Conservation (phyloP, 2,797 vertebrate species). For the Graptemys geographica region DNA sequence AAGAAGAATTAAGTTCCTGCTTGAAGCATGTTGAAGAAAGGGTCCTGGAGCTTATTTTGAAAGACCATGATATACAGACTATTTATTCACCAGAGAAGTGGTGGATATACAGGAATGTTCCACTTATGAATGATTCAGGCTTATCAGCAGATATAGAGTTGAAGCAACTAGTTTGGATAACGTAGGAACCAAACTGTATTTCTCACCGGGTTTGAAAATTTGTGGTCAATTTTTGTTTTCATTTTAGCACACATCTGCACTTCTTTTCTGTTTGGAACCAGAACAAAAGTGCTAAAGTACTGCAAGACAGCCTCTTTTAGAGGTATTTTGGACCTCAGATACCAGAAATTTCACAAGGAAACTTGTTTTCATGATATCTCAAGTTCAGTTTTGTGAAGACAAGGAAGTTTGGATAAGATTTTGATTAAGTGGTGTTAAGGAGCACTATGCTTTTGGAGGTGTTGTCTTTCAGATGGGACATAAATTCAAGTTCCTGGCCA, state of each 20-base stretch:
- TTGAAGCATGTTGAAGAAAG: background rate
- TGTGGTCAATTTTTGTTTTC: background rate
- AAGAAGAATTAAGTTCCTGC: background rate
- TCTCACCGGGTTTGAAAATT: background rate
- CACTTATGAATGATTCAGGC: constrained; percentile 24
- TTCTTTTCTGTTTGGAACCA: constrained; percentile 42
- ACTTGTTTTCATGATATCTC: background rate
- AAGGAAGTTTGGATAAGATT: background rate
- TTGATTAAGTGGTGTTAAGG: background rate
- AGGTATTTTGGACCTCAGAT: background rate
- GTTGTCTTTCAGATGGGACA: background rate
- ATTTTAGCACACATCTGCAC: background rate
- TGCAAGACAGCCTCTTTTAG: background rate
- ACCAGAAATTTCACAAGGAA: background rate
- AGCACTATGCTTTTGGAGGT: background rate
- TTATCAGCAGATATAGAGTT: constrained; percentile 26
- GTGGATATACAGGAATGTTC: background rate
- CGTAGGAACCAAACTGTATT: constrained; percentile 17
- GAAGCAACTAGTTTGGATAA: constrained; percentile 42
- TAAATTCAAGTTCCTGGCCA: constrained; percentile 31
- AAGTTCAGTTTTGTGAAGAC: background rate
- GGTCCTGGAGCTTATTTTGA: background rate
- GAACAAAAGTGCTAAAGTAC: background rate
- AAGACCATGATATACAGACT: background rate
- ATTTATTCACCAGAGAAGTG: background rate